Conservation (phyloP, 2,113 vertebrate species). For the Chloebia gouldiae region DNA sequence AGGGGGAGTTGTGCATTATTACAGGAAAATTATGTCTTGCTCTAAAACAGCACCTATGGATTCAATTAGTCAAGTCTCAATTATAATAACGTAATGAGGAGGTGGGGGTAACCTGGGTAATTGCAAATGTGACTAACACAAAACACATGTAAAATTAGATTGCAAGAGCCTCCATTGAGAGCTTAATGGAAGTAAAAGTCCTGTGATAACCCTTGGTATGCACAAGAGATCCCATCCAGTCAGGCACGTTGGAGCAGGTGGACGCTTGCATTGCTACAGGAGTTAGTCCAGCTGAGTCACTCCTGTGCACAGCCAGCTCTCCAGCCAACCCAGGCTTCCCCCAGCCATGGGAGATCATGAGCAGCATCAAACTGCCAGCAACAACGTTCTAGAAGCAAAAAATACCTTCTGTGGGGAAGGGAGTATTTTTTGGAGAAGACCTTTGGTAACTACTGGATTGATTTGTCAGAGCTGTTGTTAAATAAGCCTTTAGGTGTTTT, state of each 20-base stretch:
- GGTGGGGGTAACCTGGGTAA: conserved; percentile 19
- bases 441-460: neutral
- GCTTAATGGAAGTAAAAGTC: neutral
- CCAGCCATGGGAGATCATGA: neutral
- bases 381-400: neutral
- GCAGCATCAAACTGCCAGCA: neutral
- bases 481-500: neutral
- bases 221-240: neutral
- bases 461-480: neutral
- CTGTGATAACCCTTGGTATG: neutral
- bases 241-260: neutral
- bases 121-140: conserved; percentile 25
- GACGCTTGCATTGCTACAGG: fast-evolving
- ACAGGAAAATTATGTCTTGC: neutral
- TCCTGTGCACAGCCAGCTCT: neutral
- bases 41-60: conserved; percentile 28
- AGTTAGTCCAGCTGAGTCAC: neutral
- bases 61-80: conserved; percentile 30
- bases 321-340: neutral
- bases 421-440: neutral
- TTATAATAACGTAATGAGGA: conserved; percentile 18
- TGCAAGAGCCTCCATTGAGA: neutral
- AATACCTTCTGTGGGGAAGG: neutral
- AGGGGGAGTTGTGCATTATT: neutral
- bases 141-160: conserved; percentile 19